phyloP scores from a whole-genome alignment of 2,888 invertebrate species.

The Branchinecta sandiegonensis region DNA sequence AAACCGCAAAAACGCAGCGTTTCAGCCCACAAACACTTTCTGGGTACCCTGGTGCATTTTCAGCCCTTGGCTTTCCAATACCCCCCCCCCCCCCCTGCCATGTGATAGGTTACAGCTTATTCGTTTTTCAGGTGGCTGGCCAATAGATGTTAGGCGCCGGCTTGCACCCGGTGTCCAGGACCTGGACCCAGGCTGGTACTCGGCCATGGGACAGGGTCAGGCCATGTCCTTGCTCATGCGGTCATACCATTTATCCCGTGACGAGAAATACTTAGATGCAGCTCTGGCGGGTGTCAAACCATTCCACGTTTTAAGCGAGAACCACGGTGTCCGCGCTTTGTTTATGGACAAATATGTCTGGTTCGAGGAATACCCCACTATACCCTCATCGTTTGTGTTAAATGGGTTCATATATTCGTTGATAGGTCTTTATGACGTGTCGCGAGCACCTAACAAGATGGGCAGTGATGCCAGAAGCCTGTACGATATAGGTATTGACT shows the following conservation, averaged over 20 bases:
- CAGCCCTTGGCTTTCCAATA: no score
- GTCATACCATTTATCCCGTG: slow-evolving; percentile 65
- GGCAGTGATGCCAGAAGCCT: slow-evolving; percentile 55
- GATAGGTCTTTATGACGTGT: slow-evolving; percentile 87
- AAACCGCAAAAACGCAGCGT: no score
- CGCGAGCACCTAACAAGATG: slow-evolving; percentile 51
- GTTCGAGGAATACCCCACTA: slow-evolving; percentile 97
- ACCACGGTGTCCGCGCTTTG: slow-evolving; percentile 66
- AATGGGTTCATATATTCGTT: slow-evolving; percentile 98
- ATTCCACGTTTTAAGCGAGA: slow-evolving; percentile 53
- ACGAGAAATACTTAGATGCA: slow-evolving; percentile 55
- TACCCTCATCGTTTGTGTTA: slow-evolving; percentile 79
- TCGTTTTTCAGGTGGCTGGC: slow-evolving; percentile 66
- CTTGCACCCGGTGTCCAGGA: slow-evolving; percentile 57
- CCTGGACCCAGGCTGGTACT: slow-evolving; percentile 80
- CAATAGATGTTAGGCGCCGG: slow-evolving; percentile 67
- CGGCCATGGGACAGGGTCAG: slow-evolving; percentile 98
- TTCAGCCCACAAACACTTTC: no score
- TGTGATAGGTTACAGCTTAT: background rate
- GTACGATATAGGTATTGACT: slow-evolving; percentile 68
- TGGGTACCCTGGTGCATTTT: no score
- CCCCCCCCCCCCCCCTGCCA: background rate
- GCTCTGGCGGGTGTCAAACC: slow-evolving; percentile 65
- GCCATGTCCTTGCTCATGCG: slow-evolving; percentile 84
- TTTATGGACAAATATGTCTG: slow-evolving; percentile 76